Evolutionary conservation across 2,888 invertebrate species (phyloP).

Genomic region (Acanthosepion pharaonis): DNA sequence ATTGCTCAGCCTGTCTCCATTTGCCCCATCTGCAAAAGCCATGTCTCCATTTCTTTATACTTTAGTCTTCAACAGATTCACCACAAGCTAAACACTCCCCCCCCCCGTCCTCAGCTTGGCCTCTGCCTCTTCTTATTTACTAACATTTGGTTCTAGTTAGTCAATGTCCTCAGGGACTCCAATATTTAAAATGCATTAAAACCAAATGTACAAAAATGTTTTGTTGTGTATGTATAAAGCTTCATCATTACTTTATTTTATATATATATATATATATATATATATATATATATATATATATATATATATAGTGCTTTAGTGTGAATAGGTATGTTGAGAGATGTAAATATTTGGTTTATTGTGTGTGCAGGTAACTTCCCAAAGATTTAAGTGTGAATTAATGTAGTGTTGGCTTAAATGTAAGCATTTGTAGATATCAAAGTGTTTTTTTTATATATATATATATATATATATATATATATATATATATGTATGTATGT

Average conservation of each 20-base stretch:
- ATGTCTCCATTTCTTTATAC: neutral
- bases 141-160: slow-evolving; percentile 8
- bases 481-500: too few species aligned
- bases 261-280: slow-evolving; percentile 38
- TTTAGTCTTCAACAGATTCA: neutral
- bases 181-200: slow-evolving; percentile 20
- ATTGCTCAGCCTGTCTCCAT: neutral
- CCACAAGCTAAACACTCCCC: neutral
- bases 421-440: too few species aligned
- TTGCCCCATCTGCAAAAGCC: neutral
- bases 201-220: neutral
- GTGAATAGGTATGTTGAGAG: too few species aligned
- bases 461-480: too few species aligned
- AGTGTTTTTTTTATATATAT: too few species aligned
- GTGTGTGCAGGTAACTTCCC: too few species aligned
- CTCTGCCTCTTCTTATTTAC: neutral
- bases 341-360: too few species aligned
- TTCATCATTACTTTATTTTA: neutral
- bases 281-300: slow-evolving; percentile 43
- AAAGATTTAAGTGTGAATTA: too few species aligned
- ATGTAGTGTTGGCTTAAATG: too few species aligned
- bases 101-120: neutral
- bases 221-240: neutral
- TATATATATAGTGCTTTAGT: too few species aligned
- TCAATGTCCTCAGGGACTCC: neutral